Base-by-base conservation (phyloP, 2,797 vertebrate genomes). In the Micromesistius poutassou region DNA sequence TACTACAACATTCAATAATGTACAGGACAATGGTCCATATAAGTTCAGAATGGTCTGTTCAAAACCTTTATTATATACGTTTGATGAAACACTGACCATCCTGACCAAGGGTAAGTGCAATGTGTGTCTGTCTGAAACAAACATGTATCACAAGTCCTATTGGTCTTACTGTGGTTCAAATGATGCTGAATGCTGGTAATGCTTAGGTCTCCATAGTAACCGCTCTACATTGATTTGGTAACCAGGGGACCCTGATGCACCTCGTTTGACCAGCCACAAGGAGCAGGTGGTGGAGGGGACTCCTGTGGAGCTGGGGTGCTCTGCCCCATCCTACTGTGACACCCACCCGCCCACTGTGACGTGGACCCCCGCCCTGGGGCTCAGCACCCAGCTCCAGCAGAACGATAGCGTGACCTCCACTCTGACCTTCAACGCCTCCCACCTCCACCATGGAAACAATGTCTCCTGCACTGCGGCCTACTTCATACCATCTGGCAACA, bases 391-490 rank as follows among this genome's bases (percentile, higher is more conserved):
- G 77, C 46, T 25, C 55, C 55, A 62, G 22, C 22, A 25, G 55
- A 5, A 25, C 50, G 77, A 80, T 78, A 55, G 77, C 42, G 25
- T 9, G 77, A 79, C 16, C 68, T 91, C 90, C 72, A 75, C 75
- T 30, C 14, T 91, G 74, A 86, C 0, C 76, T 88, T 91, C 85
- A 89, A 33, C 66, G 83, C 86, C 46, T 86, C 87, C 78, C 50
- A 55, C n/a, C 55, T 74, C 50, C 86, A 86, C 75, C 72, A 86
- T 25, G 28, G 75, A 76, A 2, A 55, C 79, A 30, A 8, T 0
- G 81, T 92, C 33, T 83, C 81, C 76, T 92, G 90, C 46, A 85
- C 76, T 66, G 88, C 82, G 1, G 7, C 25, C 73, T 89, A 91
- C 46, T 50, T 22, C 82, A 72, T 0, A 79, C 66, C 74, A 77